phyloP scores from a whole-genome alignment of 2,113 vertebrate genomes.

The Raja brachyura region DNA sequence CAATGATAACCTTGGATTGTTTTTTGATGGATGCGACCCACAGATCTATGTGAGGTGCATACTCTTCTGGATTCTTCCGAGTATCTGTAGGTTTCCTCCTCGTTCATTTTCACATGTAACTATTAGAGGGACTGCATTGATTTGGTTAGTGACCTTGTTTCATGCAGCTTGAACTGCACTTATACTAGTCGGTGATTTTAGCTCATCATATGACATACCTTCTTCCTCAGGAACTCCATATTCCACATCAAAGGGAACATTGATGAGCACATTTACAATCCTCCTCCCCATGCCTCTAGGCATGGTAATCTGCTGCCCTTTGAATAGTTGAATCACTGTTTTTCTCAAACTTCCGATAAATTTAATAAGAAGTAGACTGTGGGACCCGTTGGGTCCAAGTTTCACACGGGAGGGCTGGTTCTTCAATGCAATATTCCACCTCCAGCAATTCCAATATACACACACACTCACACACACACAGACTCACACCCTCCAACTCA shows the following conservation, averaged over 20 bases:
- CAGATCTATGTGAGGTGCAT: background rate
- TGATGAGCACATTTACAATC: background rate
- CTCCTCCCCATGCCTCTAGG: too few relatives aligned
- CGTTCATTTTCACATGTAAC: background rate
- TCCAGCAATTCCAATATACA: too few relatives aligned
- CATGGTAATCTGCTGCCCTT: background rate
- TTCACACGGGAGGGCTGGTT: too few relatives aligned
- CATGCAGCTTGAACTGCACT: background rate
- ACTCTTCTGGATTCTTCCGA: background rate
- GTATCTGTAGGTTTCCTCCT: background rate
- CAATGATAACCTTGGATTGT: background rate
- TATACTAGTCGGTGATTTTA: background rate
- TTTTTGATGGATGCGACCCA: background rate
- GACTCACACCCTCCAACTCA: too few relatives aligned
- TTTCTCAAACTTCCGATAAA: background rate
- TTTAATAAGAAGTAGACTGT: background rate
- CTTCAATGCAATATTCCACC: too few relatives aligned
- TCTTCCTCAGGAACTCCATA: background rate
- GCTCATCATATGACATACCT: background rate
- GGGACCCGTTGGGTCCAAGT: too few relatives aligned
- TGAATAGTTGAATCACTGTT: background rate
- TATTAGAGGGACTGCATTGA: background rate
- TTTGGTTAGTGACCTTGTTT: background rate
- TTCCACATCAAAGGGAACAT: background rate
- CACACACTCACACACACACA: too few relatives aligned